A percentile compares a stretch with the other conserved stretches of the same genome.
Conservation (phyloP, 64 coral and sea anemone species). For the Pocillopora damicornis region DNA sequence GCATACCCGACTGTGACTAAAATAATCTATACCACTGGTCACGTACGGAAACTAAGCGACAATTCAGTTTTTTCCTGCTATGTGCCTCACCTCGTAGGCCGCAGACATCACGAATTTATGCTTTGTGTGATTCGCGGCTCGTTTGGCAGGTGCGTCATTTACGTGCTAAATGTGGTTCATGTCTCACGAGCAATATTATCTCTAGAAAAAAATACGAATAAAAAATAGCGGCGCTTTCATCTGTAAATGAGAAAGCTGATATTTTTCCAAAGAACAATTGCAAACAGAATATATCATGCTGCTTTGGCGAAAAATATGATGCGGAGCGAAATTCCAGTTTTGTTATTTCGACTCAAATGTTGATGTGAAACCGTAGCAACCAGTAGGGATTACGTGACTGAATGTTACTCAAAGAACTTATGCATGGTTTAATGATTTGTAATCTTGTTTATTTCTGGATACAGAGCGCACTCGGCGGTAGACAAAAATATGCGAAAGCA, state of each 20-base stretch:
- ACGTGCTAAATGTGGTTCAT: conserved; percentile 20
- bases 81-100: neutral
- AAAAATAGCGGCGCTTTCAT: neutral
- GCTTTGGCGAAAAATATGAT: neutral
- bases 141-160: neutral
- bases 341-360: neutral
- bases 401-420: neutral
- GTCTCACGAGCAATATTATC: neutral
- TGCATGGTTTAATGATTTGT: neutral
- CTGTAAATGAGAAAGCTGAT: neutral
- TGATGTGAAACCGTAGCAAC: conserved; percentile 19
- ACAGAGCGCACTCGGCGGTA: neutral
- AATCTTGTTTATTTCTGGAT: neutral
- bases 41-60: neutral
- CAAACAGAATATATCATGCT: neutral
- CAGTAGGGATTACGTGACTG: neutral
- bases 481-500: neutral
- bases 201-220: neutral
- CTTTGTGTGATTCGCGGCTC: neutral
- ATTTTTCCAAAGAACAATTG: too few species aligned
- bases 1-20: neutral
- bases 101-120: neutral
- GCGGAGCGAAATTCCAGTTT: neutral
- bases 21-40: neutral
- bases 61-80: neutral